Evolutionary conservation across 1,140 invertebrate genomes (phyloP).

Genomic region (Manduca sexta): DNA sequence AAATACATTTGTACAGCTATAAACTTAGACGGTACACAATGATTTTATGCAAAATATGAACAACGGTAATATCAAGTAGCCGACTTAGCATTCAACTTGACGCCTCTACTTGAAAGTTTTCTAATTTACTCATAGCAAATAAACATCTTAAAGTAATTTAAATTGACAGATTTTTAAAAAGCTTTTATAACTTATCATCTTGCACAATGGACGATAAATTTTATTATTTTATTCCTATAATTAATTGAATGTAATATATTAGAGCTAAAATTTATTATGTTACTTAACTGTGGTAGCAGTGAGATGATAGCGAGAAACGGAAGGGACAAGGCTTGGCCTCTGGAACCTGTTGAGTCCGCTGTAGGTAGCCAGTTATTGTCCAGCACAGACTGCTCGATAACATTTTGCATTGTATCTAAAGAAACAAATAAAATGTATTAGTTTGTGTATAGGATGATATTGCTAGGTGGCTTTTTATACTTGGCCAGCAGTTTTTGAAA

Average conservation of each 20-base stretch:
- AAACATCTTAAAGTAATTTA: not conserved
- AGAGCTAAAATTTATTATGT: constrained; percentile 23
- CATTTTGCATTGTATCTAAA: constrained; percentile 64
- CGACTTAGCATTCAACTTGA: too few relatives aligned
- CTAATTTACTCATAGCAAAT: too few relatives aligned
- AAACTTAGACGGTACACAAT: too few relatives aligned
- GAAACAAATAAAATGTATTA: constrained; percentile 14
- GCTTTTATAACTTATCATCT: constrained; percentile 53
- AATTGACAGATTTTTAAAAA: constrained; percentile 32
- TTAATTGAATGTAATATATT: constrained; percentile 2
- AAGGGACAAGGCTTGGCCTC: constrained; percentile 25
- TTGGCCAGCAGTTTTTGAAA: too few relatives aligned
- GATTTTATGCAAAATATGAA: too few relatives aligned
- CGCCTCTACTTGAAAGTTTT: too few relatives aligned
- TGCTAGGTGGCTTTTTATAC: too few relatives aligned
- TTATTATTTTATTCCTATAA: constrained; percentile 16
- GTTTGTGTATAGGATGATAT: not conserved
- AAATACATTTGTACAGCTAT: too few relatives aligned
- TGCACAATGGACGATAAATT: constrained; percentile 24
- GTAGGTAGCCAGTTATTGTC: constrained; percentile 67
- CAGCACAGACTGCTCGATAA: constrained; percentile 63
- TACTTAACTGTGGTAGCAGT: constrained; percentile 33
- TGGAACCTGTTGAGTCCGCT: constrained; percentile 44
- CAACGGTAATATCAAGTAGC: too few relatives aligned
- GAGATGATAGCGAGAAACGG: constrained; percentile 26